phyloP scores from a whole-genome alignment of 1,140 invertebrate genomes.

The Lasioglossum albipes region DNA sequence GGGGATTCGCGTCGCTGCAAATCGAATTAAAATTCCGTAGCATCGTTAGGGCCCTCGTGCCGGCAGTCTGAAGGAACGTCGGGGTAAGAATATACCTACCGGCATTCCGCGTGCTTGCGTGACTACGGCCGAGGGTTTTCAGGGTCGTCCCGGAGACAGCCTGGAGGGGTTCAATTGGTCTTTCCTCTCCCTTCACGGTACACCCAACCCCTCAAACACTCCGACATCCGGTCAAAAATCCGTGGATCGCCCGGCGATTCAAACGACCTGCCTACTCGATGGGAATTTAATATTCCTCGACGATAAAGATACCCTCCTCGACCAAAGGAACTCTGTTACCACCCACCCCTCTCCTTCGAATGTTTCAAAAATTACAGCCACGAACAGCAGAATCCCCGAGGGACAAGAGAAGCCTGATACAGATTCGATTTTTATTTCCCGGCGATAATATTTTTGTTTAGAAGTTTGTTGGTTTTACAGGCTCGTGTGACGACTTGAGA shows the following conservation, averaged over 20 bases:
- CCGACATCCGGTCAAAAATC: conserved; percentile 44
- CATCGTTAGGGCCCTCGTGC: conserved; percentile 55
- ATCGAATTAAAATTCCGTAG: conserved; percentile 69
- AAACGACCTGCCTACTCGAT: neutral
- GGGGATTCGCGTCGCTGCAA: conserved; percentile 34
- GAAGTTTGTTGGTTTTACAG: too few species aligned
- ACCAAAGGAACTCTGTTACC: too few species aligned
- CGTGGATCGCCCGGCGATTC: conserved; percentile 24
- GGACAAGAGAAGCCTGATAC: too few species aligned
- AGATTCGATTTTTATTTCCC: too few species aligned
- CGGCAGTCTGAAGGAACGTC: conserved; percentile 45
- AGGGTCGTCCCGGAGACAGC: conserved; percentile 51
- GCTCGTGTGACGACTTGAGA: too few species aligned
- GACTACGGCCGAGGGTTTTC: conserved; percentile 55
- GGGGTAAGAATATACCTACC: conserved; percentile 40
- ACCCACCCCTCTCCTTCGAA: neutral
- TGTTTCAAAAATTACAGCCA: neutral
- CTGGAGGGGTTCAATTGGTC: conserved; percentile 47
- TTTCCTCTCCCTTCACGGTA: conserved; percentile 39
- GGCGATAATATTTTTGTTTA: too few species aligned
- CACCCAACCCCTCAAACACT: neutral
- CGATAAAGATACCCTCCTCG: neutral
- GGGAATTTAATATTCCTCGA: neutral
- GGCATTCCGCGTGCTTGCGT: conserved; percentile 62
- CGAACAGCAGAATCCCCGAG: too few species aligned